phyloP scores from a whole-genome alignment of 2,797 vertebrate species.

The Eutrigla gurnardus region DNA sequence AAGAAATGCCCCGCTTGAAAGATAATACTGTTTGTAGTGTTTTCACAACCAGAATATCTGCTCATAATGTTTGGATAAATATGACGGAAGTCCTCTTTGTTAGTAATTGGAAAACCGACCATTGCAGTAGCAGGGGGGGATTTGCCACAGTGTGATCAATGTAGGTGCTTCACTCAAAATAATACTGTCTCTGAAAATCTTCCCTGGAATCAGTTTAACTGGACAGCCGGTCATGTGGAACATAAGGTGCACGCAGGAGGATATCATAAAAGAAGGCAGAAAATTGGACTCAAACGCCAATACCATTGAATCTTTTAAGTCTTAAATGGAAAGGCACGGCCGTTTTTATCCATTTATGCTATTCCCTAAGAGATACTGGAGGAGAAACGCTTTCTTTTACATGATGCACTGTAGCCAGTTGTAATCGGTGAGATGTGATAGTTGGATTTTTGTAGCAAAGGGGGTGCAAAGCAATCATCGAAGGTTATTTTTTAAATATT shows the following conservation, averaged over 20 bases:
- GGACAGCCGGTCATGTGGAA: conserved; percentile 17
- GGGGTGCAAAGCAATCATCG: not conserved
- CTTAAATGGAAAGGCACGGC: conserved; percentile 14
- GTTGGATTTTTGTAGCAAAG: not conserved
- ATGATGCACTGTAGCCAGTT: conserved; percentile 2
- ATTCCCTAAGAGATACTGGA: not conserved
- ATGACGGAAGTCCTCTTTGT: conserved; percentile 12
- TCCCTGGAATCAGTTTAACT: conserved; percentile 5
- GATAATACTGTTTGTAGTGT: not conserved
- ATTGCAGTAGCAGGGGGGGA: not conserved
- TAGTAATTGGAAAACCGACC: conserved; percentile 9
- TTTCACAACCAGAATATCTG: not conserved
- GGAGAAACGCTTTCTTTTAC: not conserved
- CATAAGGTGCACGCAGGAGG: not conserved
- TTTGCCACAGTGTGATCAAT: conserved; percentile 23
- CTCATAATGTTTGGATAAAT: conserved; percentile 1
- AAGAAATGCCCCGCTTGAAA: conserved; percentile 5
- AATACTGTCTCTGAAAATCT: conserved; percentile 9
- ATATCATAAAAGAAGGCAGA: conserved; percentile 6
- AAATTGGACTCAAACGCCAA: conserved; percentile 9
- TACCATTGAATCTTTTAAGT: conserved; percentile 4
- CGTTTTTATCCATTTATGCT: conserved; percentile 2
- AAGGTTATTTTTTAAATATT: too few species aligned
- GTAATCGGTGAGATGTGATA: not conserved
- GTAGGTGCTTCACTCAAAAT: not conserved